Conservation (phyloP, 30 jellyfish, hydroid and myxozoan species). For the Aurelia aurita complex sp. Pacific region DNA sequence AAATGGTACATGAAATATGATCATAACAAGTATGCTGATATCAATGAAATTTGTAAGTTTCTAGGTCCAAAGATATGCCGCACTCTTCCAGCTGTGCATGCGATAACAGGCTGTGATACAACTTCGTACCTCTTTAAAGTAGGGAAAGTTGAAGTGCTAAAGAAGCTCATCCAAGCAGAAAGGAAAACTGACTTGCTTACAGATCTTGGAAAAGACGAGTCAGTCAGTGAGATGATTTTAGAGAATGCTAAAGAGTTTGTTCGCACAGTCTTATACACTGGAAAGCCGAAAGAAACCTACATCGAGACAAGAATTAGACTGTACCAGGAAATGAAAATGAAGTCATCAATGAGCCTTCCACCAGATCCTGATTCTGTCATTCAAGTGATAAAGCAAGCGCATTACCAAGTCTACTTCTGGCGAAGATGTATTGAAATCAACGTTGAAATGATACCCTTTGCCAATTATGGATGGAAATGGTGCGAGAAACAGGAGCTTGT, state of each 20-base stretch:
- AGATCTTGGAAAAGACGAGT: no score
- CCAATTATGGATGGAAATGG: slow-evolving; percentile 46
- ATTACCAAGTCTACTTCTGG: slow-evolving; percentile 56
- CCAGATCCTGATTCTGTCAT: slow-evolving; percentile 67
- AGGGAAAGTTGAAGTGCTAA: slow-evolving; percentile 37
- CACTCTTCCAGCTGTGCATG: no score
- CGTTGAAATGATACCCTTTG: slow-evolving; percentile 8
- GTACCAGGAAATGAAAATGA: no score
- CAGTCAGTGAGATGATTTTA: no score
- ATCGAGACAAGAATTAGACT: slow-evolving; percentile 59
- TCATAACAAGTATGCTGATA: no score
- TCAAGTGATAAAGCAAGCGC: slow-evolving; percentile 69
- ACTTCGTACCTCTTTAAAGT: no score
- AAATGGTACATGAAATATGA: no score
- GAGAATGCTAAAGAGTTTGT: no score
- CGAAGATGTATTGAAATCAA: slow-evolving; percentile 17
- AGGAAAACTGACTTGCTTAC: slow-evolving; percentile 5
- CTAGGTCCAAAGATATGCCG: no score
- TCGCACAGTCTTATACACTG: slow-evolving; percentile 35
- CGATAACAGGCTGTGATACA: no score
- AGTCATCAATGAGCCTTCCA: no score
- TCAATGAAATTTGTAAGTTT: no score
- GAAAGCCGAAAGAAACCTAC: slow-evolving; percentile 45
- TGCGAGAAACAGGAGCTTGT: slow-evolving; percentile 33
- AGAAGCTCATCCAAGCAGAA: slow-evolving; percentile 25